Percentiles rank a stretch among this genome's conserved stretches.
phyloP scores from a whole-genome alignment of 2,113 vertebrate species.

The Kryptolebias marmoratus region DNA sequence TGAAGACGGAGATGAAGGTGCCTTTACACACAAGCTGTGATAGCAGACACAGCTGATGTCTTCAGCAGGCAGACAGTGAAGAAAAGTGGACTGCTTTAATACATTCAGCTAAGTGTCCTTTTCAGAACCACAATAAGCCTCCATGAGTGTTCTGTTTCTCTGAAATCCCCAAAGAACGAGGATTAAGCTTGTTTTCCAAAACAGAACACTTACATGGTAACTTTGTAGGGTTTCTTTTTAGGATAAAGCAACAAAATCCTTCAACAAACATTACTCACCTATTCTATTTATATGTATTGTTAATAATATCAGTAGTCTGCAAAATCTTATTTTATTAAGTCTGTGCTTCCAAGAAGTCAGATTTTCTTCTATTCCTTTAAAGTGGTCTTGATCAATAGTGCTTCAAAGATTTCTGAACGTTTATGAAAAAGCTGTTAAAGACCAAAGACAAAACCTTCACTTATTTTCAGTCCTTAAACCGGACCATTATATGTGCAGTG shows the following conservation, averaged over 20 bases:
- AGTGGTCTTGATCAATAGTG: too few relatives aligned
- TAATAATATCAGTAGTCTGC: background rate
- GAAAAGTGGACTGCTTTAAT: slow-evolving; percentile 6
- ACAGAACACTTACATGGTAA: slow-evolving; percentile 3
- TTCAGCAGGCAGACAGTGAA: slow-evolving; percentile 6
- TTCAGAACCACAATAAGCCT: slow-evolving; percentile 50
- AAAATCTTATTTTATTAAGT: background rate
- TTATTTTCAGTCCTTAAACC: too few relatives aligned
- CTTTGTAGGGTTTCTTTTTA: background rate
- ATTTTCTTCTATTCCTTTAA: too few relatives aligned
- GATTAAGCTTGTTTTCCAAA: slow-evolving; percentile 52
- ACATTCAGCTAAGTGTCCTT: slow-evolving; percentile 32
- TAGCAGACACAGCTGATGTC: slow-evolving; percentile 56
- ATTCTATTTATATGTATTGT: too few relatives aligned
- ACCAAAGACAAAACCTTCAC: too few relatives aligned
- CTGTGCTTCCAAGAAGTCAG: too few relatives aligned
- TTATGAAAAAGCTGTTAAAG: too few relatives aligned
- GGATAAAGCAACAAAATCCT: background rate
- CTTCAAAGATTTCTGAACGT: too few relatives aligned
- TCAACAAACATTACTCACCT: background rate
- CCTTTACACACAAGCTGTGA: slow-evolving; percentile 38
- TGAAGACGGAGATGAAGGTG: slow-evolving; percentile 36
- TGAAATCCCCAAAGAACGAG: slow-evolving; percentile 32
- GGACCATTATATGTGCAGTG: too few relatives aligned
- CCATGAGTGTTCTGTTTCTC: slow-evolving; percentile 23